Percentiles rank a stretch among this genome's conserved stretches.
phyloP scores from a whole-genome alignment of 2,888 invertebrate genomes.

The Sicus ferrugineus region DNA sequence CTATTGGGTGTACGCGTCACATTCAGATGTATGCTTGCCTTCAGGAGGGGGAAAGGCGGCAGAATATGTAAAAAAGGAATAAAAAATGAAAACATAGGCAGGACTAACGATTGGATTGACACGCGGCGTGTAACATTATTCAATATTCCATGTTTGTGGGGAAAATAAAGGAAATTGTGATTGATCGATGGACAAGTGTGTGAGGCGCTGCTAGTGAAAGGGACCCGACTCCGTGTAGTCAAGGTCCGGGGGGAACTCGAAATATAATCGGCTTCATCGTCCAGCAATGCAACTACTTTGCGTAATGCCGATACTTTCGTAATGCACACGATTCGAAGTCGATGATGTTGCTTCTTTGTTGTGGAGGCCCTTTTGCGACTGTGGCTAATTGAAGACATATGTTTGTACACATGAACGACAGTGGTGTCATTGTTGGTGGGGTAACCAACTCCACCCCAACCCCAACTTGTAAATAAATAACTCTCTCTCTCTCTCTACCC shows the following conservation, averaged over 20 bases:
- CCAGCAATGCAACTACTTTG: slow-evolving; percentile 7
- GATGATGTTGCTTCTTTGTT: slow-evolving; percentile 1
- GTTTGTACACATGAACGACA: too few species aligned
- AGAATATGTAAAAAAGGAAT: slow-evolving; percentile 21
- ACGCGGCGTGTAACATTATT: slow-evolving; percentile 39
- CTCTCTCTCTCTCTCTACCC: too few species aligned
- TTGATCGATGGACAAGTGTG: slow-evolving; percentile 39
- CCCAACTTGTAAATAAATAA: too few species aligned
- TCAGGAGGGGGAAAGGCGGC: slow-evolving; percentile 18
- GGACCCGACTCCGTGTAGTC: not conserved
- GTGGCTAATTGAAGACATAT: too few species aligned
- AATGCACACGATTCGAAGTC: slow-evolving; percentile 14
- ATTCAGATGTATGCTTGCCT: too few species aligned
- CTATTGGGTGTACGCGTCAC: too few species aligned
- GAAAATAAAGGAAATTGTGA: slow-evolving; percentile 31
- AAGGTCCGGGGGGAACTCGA: not conserved
- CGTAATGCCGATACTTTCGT: not conserved
- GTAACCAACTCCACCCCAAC: too few species aligned
- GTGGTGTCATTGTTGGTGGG: too few species aligned
- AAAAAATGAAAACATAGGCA: slow-evolving; percentile 12
- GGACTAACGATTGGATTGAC: slow-evolving; percentile 24
- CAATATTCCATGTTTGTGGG: slow-evolving; percentile 28
- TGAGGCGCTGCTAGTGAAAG: not conserved
- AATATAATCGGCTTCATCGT: slow-evolving; percentile 7
- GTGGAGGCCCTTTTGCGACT: not conserved